A percentile compares a stretch with the other conserved stretches of the same genome.
Conservation (phyloP, 2,888 invertebrate species). For the Seladonia tumulorum region DNA sequence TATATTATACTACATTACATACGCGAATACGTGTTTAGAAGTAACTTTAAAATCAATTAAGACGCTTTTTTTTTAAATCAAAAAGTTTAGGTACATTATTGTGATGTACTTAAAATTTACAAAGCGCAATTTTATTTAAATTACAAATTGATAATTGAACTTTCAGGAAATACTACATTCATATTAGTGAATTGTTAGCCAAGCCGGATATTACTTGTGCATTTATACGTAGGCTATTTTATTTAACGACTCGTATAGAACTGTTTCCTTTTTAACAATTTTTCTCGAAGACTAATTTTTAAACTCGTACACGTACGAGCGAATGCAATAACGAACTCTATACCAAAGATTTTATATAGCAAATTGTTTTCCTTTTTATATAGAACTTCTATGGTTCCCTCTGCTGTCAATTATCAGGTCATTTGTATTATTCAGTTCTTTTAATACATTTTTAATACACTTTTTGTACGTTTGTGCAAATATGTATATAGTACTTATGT, state of each 20-base stretch:
- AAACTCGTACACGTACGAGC: conserved; percentile 42
- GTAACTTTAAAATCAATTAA: conserved; percentile 12
- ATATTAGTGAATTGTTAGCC: not conserved
- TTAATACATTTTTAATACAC: conserved; percentile 46
- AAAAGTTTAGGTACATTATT: conserved; percentile 14
- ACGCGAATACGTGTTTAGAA: conserved; percentile 17
- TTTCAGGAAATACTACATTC: conserved; percentile 7
- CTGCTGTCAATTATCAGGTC: conserved; percentile 48
- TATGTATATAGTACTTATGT: conserved; percentile 68
- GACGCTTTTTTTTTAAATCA: not conserved
- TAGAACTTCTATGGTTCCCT: conserved; percentile 41
- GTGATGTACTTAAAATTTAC: not conserved
- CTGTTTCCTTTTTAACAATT: conserved; percentile 42
- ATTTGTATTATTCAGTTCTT: conserved; percentile 52
- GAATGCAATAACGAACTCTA: conserved; percentile 79
- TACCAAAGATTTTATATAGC: conserved; percentile 81
- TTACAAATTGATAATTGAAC: conserved; percentile 4
- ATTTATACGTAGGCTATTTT: conserved; percentile 60
- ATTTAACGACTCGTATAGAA: conserved; percentile 53
- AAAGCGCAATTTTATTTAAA: not conserved
- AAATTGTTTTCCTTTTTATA: not conserved
- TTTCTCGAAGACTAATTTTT: conserved; percentile 37
- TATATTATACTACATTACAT: conserved; percentile 8
- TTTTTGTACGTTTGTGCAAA: conserved; percentile 58
- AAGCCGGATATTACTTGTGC: conserved; percentile 44